Conservation (phyloP, 2,888 invertebrate species). For the Pristionchus fissidentatus region DNA sequence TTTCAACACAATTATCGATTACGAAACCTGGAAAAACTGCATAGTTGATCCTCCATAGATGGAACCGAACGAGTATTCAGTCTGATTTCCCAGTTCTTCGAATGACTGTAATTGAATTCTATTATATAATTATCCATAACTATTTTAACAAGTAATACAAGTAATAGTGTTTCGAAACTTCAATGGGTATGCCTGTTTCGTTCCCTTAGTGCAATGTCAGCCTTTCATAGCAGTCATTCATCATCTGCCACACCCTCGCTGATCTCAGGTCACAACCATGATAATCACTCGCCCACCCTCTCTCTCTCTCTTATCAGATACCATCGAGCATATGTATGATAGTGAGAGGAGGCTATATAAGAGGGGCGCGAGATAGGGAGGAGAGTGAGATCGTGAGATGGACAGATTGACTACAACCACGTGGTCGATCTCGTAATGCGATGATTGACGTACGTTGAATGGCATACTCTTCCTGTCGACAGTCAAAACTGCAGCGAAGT, state of each 20-base stretch:
- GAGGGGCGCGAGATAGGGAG: conserved; percentile 5
- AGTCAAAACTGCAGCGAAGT: conserved; percentile 95
- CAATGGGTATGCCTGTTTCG: too few species aligned
- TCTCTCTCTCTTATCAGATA: background rate
- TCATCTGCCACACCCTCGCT: conserved; percentile 35
- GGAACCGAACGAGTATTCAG: conserved; percentile 92
- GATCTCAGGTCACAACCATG: too few species aligned
- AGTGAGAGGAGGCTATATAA: conserved; percentile 36
- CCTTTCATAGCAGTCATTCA: too few species aligned
- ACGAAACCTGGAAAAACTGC: conserved; percentile 83
- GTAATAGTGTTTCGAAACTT: too few species aligned
- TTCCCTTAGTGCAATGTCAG: too few species aligned
- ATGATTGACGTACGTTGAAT: conserved; percentile 61
- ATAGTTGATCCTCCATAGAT: conserved; percentile 93
- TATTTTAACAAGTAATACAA: too few species aligned
- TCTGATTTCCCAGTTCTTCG: conserved; percentile 93
- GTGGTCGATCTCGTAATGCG: background rate
- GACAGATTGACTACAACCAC: conserved; percentile 15
- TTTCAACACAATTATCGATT: conserved; percentile 57
- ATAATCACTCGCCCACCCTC: conserved; percentile 6
- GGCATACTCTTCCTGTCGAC: conserved; percentile 85
- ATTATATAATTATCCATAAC: too few species aligned
- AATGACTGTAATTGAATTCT: conserved; percentile 69
- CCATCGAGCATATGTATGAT: conserved; percentile 39
- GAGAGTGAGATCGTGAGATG: conserved; percentile 10